Conservation (phyloP, 1,140 invertebrate genomes). For the Laupala kohalensis region DNA sequence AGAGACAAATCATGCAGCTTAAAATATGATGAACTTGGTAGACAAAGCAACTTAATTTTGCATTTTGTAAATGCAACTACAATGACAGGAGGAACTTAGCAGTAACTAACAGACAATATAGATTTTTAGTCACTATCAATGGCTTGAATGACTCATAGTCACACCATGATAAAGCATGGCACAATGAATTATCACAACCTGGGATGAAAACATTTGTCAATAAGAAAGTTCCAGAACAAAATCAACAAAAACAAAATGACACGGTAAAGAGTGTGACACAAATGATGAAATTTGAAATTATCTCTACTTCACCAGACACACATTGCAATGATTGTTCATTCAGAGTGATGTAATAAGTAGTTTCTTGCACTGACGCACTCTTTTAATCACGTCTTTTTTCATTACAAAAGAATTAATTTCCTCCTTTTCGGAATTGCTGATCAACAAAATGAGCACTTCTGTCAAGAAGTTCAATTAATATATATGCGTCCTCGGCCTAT, state of each 20-base stretch:
- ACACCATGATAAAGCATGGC: constrained; percentile 8
- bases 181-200: constrained; percentile 13
- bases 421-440: no score
- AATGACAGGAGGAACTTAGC: not conserved
- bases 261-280: not conserved
- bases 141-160: not conserved
- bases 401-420: no score
- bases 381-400: no score
- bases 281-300: not conserved
- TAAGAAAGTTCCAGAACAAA: not conserved
- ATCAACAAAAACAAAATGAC: not conserved
- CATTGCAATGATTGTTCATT: no score
- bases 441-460: no score
- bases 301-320: not conserved
- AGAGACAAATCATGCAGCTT: not conserved
- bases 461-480: no score
- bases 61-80: not conserved
- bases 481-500: no score
- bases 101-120: not conserved
- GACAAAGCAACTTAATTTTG: no score
- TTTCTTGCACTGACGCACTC: no score
- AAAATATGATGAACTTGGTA: no score
- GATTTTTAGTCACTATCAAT: not conserved
- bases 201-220: not conserved
- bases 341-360: no score